Percentiles rank a stretch among this genome's conserved stretches.
phyloP scores from a whole-genome alignment of 2,888 invertebrate species.

The Andrena fulva region DNA sequence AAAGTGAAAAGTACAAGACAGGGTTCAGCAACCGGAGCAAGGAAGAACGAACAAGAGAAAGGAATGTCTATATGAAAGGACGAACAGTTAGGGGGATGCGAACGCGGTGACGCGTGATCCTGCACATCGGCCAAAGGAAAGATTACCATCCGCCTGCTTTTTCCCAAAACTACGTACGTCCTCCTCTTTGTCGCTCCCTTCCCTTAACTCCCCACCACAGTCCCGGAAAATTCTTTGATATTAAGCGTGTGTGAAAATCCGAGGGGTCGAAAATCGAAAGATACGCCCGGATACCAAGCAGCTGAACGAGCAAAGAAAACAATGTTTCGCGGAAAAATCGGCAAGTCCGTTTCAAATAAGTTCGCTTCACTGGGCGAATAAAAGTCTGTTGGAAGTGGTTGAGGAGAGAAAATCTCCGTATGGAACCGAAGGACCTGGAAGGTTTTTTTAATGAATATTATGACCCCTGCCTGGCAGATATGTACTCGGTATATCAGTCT shows the following conservation, averaged over 20 bases:
- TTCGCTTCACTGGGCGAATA: background rate
- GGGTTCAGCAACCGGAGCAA: slow-evolving; percentile 34
- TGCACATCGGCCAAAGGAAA: slow-evolving; percentile 85
- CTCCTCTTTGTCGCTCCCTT: slow-evolving; percentile 54
- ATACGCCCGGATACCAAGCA: slow-evolving; percentile 28
- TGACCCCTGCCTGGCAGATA: too few species aligned
- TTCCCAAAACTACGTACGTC: slow-evolving; percentile 71
- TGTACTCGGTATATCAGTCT: too few species aligned
- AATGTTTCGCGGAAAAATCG: slow-evolving; percentile 27
- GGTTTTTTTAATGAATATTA: background rate
- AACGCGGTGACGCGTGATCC: slow-evolving; percentile 83
- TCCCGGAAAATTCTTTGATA: slow-evolving; percentile 74
- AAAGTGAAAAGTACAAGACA: slow-evolving; percentile 40
- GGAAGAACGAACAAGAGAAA: slow-evolving; percentile 63
- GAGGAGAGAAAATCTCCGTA: too few species aligned
- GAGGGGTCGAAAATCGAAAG: slow-evolving; percentile 54
- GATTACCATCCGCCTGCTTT: slow-evolving; percentile 79
- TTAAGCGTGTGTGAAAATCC: slow-evolving; percentile 67
- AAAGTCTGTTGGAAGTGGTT: background rate
- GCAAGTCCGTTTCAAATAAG: background rate
- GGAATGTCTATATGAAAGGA: slow-evolving; percentile 83
- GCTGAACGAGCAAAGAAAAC: slow-evolving; percentile 63
- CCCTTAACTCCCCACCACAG: slow-evolving; percentile 24
- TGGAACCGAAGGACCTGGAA: background rate
- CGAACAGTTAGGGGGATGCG: slow-evolving; percentile 70